These are phyloP conservation scores for Rafetus swinhoei DNA, from an alignment of 2,113 vertebrate species.

Conservation along the genomic window DNA sequence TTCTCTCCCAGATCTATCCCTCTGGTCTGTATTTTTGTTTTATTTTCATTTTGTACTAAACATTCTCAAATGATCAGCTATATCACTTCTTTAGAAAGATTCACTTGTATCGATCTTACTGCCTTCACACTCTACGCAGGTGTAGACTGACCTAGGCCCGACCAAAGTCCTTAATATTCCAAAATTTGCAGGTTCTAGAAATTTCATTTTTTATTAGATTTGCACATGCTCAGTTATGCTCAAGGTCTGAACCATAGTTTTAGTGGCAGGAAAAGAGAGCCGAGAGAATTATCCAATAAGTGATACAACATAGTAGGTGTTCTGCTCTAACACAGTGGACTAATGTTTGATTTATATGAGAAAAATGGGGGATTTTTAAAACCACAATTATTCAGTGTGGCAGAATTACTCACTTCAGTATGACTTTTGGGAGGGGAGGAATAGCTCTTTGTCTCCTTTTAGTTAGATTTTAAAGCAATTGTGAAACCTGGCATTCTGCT, in stretches of 20 bases:
- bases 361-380: fast-evolving
- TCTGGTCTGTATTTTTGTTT: no score
- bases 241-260: background rate
- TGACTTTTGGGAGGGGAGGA: background rate
- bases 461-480: fast-evolving
- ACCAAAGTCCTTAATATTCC: background rate
- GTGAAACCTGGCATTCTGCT: background rate
- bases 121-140: background rate
- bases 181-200: background rate
- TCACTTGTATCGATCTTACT: background rate
- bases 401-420: background rate
- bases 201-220: conserved; percentile 6
- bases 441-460: fast-evolving
- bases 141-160: conserved; percentile 33
- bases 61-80: background rate
- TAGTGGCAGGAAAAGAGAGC: background rate
- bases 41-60: background rate
- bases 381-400: fast-evolving
- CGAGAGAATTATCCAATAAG: fast-evolving
- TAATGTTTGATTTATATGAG: fast-evolving
- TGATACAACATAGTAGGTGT: fast-evolving
- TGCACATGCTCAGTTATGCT: conserved; percentile 16
- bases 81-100: background rate
- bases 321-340: background rate
- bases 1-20: background rate